These are phyloP conservation scores for Ameiurus melas DNA, from an alignment of 2,113 vertebrate genomes.

Conservation along the genomic window DNA sequence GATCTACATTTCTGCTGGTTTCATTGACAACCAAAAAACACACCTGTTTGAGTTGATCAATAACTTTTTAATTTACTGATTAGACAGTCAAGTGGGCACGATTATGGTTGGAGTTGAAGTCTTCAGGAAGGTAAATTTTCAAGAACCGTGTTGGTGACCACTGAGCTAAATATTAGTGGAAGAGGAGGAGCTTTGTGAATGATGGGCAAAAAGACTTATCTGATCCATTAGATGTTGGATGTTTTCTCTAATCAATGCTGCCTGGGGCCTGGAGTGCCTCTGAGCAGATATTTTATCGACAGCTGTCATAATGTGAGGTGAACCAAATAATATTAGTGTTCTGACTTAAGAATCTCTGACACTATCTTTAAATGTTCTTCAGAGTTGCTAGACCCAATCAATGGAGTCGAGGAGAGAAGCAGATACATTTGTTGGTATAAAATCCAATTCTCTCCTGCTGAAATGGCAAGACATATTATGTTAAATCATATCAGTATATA, in stretches of 20 bases:
- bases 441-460: not conserved
- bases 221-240: not conserved
- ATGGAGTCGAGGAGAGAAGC: not conserved
- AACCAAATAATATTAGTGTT: not conserved
- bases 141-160: too few relatives aligned
- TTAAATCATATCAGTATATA: not conserved
- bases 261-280: not conserved
- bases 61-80: too few relatives aligned
- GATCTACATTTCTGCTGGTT: too few relatives aligned
- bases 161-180: not conserved
- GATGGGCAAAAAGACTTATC: not conserved
- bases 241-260: not conserved
- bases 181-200: not conserved
- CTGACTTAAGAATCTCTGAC: not conserved
- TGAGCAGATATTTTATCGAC: not conserved
- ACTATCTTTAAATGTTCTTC: not conserved
- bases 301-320: not conserved
- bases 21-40: too few relatives aligned
- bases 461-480: slow-evolving; percentile 5
- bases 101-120: too few relatives aligned
- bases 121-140: too few relatives aligned
- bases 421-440: slow-evolving; percentile 2
- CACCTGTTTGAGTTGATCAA: too few relatives aligned
- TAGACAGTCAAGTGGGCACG: too few relatives aligned
- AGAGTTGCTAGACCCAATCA: not conserved